Evolutionary conservation across 1,140 invertebrate species (phyloP).

Genomic region (Aphis gossypii): DNA sequence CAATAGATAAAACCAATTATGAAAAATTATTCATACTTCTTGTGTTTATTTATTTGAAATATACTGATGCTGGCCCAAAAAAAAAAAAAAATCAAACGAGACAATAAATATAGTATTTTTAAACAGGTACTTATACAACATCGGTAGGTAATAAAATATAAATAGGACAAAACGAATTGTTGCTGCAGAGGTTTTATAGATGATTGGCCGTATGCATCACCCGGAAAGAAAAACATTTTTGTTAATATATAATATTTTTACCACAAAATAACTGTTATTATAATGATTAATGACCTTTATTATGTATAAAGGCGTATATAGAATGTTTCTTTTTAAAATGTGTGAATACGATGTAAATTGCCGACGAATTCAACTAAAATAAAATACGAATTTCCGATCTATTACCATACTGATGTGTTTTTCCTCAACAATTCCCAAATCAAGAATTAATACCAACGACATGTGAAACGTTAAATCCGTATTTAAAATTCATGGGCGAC

Average conservation of each 20-base stretch:
- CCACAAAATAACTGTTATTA: background rate
- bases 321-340: background rate
- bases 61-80: background rate
- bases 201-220: background rate
- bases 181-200: background rate
- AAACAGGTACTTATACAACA: background rate
- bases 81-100: background rate
- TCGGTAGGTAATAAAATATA: background rate
- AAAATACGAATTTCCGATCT: background rate
- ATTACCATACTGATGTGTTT: background rate
- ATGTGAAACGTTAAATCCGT: background rate
- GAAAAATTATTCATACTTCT: background rate
- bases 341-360: background rate
- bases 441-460: background rate
- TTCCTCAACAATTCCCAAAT: background rate
- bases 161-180: background rate
- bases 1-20: background rate
- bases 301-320: background rate
- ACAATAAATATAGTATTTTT: background rate
- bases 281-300: background rate
- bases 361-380: background rate
- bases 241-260: background rate
- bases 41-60: background rate
- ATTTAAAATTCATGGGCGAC: background rate
- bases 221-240: background rate